Evolutionary conservation across 2,113 vertebrate genomes (phyloP), one percentile per base, ranked within the genome.

Genomic region (Potamarius usumacintae): DNA sequence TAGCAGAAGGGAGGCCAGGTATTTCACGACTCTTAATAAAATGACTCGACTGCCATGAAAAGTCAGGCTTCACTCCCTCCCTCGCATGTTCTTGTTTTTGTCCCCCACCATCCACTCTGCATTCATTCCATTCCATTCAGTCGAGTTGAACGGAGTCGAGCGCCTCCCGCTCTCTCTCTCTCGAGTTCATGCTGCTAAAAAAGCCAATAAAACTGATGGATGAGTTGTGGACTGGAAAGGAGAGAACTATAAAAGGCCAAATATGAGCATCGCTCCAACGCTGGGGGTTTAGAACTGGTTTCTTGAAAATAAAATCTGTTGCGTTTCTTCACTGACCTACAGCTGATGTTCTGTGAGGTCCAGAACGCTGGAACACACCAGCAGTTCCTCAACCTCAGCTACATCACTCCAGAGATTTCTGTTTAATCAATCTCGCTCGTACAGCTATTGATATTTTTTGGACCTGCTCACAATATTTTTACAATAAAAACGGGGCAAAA

Each of bases 61-160:
- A 72, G 53, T 2, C 83, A 58, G 83, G 25, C 53, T 74, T 58
- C 71, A 78, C 72, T 84, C 65, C 74, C 72, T 84, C 65, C 74
- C 7, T 79, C 22, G 27, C 58, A 63, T 42, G 62, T 60, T 72
- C 82, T 20, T 48, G 57, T 22, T 22, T 62, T 42, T 42, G 5
- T 42, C 22, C 78, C 25, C 62, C 88, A 50, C 30, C 71, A 52
- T 57, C 76, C 14, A 77, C 27, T 58, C 50, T 42, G 27, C 52
- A 74, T 15, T 89, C 90, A 90, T 93, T 94, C 92, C 90, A 90
- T 93, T 94, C 92, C 91, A 90, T 94, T 93, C 91, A 42, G 42
- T 42, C 34, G 34, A 42, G 34, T 42, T 42, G 34, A 42, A 42
- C 34, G 34, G 34, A 42, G 34, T 85, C 90, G 81, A 69, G 22